These are phyloP conservation scores for Trichogramma pretiosum DNA, from an alignment of 1,140 invertebrate species.

Conservation along the genomic window DNA sequence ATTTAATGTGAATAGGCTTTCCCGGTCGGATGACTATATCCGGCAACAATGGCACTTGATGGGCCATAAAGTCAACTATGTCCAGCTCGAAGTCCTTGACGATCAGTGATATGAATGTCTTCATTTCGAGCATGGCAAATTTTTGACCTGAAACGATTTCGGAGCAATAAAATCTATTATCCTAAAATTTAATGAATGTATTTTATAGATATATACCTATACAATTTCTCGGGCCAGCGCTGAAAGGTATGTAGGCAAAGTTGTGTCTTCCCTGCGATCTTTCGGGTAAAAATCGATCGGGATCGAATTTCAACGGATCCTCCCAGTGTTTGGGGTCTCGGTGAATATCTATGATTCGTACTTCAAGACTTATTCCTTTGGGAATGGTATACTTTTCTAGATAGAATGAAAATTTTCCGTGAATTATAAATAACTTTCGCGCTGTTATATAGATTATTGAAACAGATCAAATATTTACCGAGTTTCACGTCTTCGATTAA, in stretches of 20 bases:
- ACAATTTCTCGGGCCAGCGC: constrained; percentile 61
- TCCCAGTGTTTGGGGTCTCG: constrained; percentile 44
- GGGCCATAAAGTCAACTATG: constrained; percentile 15
- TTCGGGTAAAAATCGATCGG: constrained; percentile 47
- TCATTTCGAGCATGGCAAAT: constrained; percentile 24
- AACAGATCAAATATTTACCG: no score
- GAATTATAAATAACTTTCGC: no score
- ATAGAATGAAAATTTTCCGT: no score
- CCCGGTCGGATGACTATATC: constrained; percentile 16
- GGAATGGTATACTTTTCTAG: constrained; percentile 30
- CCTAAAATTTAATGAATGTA: no score
- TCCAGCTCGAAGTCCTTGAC: constrained; percentile 20
- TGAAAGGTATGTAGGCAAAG: constrained; percentile 53
- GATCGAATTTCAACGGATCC: constrained; percentile 66
- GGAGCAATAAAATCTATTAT: neutral
- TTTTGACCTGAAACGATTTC: constrained; percentile 20
- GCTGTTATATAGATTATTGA: no score
- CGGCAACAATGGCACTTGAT: constrained; percentile 4
- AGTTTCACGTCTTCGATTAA: no score
- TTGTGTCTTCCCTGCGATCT: constrained; percentile 40
- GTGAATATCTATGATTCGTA: constrained; percentile 52
- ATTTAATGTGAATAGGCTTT: constrained; percentile 11
- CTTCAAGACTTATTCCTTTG: constrained; percentile 34
- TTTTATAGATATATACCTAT: constrained; percentile 45
- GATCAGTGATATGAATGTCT: constrained; percentile 11